These are phyloP conservation scores for Chaenodraco wilsoni DNA, from an alignment of 2,797 vertebrate species.

Conservation along the genomic window DNA sequence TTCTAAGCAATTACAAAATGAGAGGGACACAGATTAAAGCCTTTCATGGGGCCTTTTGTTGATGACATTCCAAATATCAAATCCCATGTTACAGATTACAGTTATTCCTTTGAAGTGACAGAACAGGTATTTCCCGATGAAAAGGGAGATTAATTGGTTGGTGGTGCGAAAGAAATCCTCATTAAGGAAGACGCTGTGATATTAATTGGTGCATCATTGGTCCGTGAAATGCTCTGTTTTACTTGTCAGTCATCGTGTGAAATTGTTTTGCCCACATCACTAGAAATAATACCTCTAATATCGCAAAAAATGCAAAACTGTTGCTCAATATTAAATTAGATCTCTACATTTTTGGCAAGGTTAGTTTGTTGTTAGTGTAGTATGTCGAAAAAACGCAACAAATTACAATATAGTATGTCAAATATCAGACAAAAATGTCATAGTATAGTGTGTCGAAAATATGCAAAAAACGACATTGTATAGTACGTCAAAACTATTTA, in stretches of 20 bases:
- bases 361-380: no score
- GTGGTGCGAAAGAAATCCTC: constrained; percentile 45
- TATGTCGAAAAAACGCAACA: no score
- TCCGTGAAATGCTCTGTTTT: constrained; percentile 53
- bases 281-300: constrained; percentile 31
- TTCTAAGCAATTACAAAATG: constrained; percentile 41
- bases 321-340: constrained; percentile 19
- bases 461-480: no score
- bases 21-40: constrained; percentile 54
- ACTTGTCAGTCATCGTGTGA: constrained; percentile 46
- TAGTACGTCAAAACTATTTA: no score
- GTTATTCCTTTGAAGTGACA: constrained; percentile 56
- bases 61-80: constrained; percentile 65
- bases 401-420: no score
- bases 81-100: constrained; percentile 57
- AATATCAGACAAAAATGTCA: no score
- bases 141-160: constrained; percentile 69
- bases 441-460: no score
- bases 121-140: constrained; percentile 58
- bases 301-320: constrained; percentile 43
- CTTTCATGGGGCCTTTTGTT: constrained; percentile 53
- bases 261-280: constrained; percentile 32
- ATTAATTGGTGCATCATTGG: constrained; percentile 58
- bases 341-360: background rate
- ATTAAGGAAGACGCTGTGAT: constrained; percentile 47